Conservation (phyloP, 2,797 vertebrate species). For the Borostomias antarcticus region DNA sequence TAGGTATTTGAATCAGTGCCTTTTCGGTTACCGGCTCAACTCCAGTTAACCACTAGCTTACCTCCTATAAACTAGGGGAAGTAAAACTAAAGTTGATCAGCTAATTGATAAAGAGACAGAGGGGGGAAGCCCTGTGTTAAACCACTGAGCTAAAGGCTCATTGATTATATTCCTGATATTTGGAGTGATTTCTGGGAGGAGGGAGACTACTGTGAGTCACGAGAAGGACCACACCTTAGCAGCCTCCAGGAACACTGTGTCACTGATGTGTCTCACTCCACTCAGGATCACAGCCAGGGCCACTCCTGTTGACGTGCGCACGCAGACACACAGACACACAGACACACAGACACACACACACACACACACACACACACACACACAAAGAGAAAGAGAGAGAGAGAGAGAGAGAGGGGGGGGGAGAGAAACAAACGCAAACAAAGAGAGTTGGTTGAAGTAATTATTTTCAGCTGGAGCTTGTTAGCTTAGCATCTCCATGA, state of each 20-base stretch:
- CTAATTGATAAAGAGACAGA: slow-evolving; percentile 14
- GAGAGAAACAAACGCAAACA: not conserved
- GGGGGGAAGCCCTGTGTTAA: too few relatives aligned
- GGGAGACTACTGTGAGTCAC: not conserved
- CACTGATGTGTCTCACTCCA: slow-evolving; percentile 92
- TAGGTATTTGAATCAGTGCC: too few relatives aligned
- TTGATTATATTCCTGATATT: too few relatives aligned
- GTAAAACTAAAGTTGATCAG: too few relatives aligned
- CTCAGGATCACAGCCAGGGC: slow-evolving; percentile 94
- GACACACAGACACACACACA: not conserved
- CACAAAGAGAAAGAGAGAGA: too few relatives aligned
- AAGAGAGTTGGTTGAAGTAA: not conserved
- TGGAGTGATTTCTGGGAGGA: too few relatives aligned
- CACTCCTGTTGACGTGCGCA: slow-evolving; percentile 88
- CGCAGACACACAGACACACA: slow-evolving; percentile 15
- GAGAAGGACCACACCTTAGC: slow-evolving; percentile 82
- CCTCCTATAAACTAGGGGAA: too few relatives aligned
- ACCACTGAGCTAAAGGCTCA: too few relatives aligned
- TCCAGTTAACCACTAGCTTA: too few relatives aligned
- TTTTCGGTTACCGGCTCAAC: too few relatives aligned
- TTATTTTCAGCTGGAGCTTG: not conserved
- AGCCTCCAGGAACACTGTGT: slow-evolving; percentile 92
- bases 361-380: too few relatives aligned
- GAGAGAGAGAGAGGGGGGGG: too few relatives aligned
- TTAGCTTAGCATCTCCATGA: not conserved